These are phyloP conservation scores for Amazona ochrocephala DNA, from an alignment of 2,797 vertebrate genomes.

Conservation along the genomic window DNA sequence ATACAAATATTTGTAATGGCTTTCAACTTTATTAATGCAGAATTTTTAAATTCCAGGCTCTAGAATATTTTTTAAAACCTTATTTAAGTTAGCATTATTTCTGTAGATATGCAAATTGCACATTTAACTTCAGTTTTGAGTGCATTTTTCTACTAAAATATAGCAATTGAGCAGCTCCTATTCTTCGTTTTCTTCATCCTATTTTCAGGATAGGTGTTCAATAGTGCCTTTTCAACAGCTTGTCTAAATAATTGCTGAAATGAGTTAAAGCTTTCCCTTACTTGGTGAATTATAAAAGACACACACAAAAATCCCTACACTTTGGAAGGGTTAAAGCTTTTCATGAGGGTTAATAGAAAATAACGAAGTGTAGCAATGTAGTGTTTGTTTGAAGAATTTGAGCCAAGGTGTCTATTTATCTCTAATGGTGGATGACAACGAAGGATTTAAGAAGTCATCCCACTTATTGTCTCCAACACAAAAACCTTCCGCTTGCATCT, in stretches of 20 bases:
- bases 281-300: slow-evolving; percentile 37
- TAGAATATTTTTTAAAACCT: background rate
- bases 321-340: slow-evolving; percentile 47
- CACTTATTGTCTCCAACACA: slow-evolving; percentile 89
- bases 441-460: slow-evolving; percentile 91
- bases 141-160: slow-evolving; percentile 10
- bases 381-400: slow-evolving; percentile 67
- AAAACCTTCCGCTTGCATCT: slow-evolving; percentile 86
- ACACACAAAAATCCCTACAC: slow-evolving; percentile 28
- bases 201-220: background rate
- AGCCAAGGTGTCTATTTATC: slow-evolving; percentile 75
- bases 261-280: slow-evolving; percentile 46
- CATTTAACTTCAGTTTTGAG: background rate
- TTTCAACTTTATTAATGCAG: background rate
- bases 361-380: slow-evolving; percentile 49
- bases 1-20: background rate
- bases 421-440: slow-evolving; percentile 84
- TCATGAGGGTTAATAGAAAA: slow-evolving; percentile 55
- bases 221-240: slow-evolving; percentile 34
- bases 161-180: background rate
- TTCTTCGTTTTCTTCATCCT: background rate
- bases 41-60: background rate
- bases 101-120: background rate
- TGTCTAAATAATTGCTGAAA: slow-evolving; percentile 56
- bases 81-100: background rate